Evolutionary conservation across 2,888 invertebrate genomes (phyloP).

Genomic region (Dilophus febrilis): DNA sequence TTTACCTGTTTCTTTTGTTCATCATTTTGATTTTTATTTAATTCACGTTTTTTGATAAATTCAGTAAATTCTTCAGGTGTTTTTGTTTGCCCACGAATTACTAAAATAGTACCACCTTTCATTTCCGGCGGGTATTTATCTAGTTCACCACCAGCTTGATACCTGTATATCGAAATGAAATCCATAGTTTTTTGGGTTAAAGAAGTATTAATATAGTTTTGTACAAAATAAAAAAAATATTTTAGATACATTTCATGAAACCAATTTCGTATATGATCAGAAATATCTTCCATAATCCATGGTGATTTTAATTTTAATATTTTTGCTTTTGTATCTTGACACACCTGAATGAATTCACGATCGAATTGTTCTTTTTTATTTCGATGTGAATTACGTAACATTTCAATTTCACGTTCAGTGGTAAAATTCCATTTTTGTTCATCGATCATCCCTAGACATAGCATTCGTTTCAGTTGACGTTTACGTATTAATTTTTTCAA

Average conservation of each 20-base stretch:
- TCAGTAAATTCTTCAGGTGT: constrained; percentile 27
- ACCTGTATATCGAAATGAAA: constrained; percentile 19
- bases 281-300: constrained; percentile 50
- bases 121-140: constrained; percentile 33
- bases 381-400: neutral
- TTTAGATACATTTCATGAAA: constrained; percentile 49
- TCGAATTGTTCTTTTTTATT: neutral
- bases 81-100: constrained; percentile 30
- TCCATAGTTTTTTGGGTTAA: too few relatives aligned
- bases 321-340: constrained; percentile 30
- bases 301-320: constrained; percentile 32
- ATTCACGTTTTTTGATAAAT: constrained; percentile 13
- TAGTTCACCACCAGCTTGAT: constrained; percentile 21
- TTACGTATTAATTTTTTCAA: constrained; percentile 17
- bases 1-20: constrained; percentile 17
- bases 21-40: constrained; percentile 11
- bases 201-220: neutral
- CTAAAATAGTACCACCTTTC: constrained; percentile 33
- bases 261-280: constrained; percentile 58
- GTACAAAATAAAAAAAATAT: neutral
- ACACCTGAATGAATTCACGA: constrained; percentile 24
- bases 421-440: constrained; percentile 23
- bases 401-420: constrained; percentile 13
- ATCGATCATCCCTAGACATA: constrained; percentile 28
- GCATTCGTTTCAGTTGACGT: constrained; percentile 20